Evolutionary conservation across 2,888 invertebrate species (phyloP).

Genomic region (Drosophila affinis): DNA sequence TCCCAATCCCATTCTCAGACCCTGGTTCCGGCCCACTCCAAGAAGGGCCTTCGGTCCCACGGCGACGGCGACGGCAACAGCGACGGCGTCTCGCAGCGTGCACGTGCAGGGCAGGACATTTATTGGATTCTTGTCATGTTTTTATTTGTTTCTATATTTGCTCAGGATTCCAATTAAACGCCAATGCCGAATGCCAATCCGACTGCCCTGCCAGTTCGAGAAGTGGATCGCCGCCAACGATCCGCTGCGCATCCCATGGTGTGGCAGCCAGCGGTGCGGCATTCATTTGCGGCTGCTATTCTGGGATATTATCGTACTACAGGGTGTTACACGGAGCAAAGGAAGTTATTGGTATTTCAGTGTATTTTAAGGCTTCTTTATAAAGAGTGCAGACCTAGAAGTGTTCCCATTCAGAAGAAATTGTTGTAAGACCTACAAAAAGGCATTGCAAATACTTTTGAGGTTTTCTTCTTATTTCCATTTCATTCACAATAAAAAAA

Average conservation of each 20-base stretch:
- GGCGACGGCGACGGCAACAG: slow-evolving; percentile 49
- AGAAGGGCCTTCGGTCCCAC: slow-evolving; percentile 46
- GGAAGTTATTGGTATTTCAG: too few species aligned
- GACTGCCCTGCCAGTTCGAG: slow-evolving; percentile 32
- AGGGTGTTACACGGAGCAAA: slow-evolving; percentile 10
- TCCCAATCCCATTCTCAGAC: not conserved
- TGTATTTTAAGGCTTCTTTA: not conserved
- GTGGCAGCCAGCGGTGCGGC: slow-evolving; percentile 7
- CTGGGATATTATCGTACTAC: slow-evolving; percentile 2
- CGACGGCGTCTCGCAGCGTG: slow-evolving; percentile 59
- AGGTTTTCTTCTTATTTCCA: not conserved
- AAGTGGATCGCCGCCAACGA: slow-evolving; percentile 17
- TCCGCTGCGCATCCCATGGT: slow-evolving; percentile 4
- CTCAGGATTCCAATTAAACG: slow-evolving; percentile 79
- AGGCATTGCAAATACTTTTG: not conserved
- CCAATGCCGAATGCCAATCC: slow-evolving; percentile 46
- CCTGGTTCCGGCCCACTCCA: not conserved
- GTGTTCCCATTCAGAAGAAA: not conserved
- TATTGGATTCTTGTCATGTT: slow-evolving; percentile 82
- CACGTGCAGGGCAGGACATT: slow-evolving; percentile 83
- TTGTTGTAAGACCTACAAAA: not conserved
- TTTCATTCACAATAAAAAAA: not conserved
- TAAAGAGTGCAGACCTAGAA: slow-evolving; percentile 5
- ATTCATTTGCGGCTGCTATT: slow-evolving; percentile 5
- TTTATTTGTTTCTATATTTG: slow-evolving; percentile 77